A percentile compares a stretch with the other conserved stretches of the same genome.
phyloP scores from a whole-genome alignment of 2,113 vertebrate genomes.

The Rhabdomys dilectus region DNA sequence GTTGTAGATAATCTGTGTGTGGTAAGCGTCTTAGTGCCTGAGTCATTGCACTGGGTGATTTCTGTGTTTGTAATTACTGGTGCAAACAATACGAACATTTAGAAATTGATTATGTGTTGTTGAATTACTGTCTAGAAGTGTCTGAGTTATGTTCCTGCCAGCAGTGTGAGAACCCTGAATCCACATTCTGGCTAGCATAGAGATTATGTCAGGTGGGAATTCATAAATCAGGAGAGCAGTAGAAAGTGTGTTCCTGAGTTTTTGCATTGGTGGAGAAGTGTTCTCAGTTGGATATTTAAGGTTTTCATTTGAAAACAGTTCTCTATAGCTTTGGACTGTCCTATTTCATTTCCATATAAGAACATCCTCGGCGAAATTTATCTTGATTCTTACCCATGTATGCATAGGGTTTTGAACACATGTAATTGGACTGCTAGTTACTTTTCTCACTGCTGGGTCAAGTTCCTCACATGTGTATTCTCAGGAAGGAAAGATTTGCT shows the following conservation, averaged over 20 bases:
- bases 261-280: slow-evolving; percentile 47
- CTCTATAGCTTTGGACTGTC: background rate
- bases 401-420: background rate
- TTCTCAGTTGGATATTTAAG: background rate
- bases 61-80: slow-evolving; percentile 53
- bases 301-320: slow-evolving; percentile 15
- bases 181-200: background rate
- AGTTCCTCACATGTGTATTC: background rate
- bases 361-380: slow-evolving; percentile 27
- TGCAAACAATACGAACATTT: slow-evolving; percentile 27
- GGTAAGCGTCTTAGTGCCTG: slow-evolving; percentile 18
- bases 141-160: background rate
- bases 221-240: background rate
- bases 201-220: slow-evolving; percentile 35
- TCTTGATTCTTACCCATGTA: background rate
- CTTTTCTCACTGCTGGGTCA: background rate
- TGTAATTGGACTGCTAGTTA: background rate
- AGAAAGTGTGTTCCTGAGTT: slow-evolving; percentile 18
- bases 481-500: background rate
- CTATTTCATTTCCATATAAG: slow-evolving; percentile 38
- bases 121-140: slow-evolving; percentile 15
- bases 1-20: slow-evolving; percentile 36
- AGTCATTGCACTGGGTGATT: slow-evolving; percentile 21
- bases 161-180: background rate
- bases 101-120: slow-evolving; percentile 28